A percentile compares a stretch with the other conserved stretches of the same genome.
These are phyloP conservation scores for Arremon brunneinucha DNA, from an alignment of 2,797 vertebrate species.

Conservation along the genomic window DNA sequence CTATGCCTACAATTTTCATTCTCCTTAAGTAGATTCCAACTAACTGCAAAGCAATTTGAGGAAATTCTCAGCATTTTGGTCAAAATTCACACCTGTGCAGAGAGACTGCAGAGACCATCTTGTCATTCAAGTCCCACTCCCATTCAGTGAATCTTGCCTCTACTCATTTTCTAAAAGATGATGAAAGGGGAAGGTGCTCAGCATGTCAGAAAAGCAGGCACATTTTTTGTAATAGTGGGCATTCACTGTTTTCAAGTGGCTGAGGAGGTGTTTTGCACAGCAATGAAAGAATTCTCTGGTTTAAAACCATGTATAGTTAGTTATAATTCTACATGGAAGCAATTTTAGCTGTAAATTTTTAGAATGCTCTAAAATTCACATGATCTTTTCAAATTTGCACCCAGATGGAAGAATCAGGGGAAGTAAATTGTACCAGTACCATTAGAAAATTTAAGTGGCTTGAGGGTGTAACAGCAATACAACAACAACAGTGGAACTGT, in stretches of 20 bases:
- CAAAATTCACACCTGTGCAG: not conserved
- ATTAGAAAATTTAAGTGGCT: not conserved
- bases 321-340: not conserved
- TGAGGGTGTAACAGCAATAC: not conserved
- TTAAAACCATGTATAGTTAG: not conserved
- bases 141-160: not conserved
- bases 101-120: not conserved
- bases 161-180: not conserved
- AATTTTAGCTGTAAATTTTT: not conserved
- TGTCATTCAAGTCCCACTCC: not conserved
- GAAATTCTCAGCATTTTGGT: not conserved
- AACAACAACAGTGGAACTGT: not conserved
- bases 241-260: not conserved
- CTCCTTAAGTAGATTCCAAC: not conserved
- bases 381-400: not conserved
- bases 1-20: not conserved
- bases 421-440: not conserved
- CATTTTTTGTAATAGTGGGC: not conserved
- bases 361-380: not conserved
- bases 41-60: not conserved
- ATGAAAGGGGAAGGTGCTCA: not conserved
- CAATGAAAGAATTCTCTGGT: not conserved
- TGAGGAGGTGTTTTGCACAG: not conserved
- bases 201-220: not conserved
- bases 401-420: not conserved